Evolutionary conservation across 2,888 invertebrate genomes (phyloP), one percentile per base, ranked within the genome.

Genomic region (Tinea trinotella): DNA sequence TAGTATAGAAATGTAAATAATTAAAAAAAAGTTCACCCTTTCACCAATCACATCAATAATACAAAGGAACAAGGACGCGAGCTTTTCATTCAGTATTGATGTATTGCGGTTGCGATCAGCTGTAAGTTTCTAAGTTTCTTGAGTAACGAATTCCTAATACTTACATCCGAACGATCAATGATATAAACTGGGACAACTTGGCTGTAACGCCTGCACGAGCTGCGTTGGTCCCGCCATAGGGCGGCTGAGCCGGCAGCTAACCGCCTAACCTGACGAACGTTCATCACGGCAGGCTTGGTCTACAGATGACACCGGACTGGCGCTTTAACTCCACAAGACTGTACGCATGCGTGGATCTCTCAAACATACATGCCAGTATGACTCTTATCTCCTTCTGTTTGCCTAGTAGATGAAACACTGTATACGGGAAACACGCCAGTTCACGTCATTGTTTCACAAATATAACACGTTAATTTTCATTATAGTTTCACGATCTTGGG

Each of bases 171-270:
- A 10, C 46, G 46, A 46, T 46, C 68, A 70, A 84, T 81, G 57
- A 79, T 63, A 74, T 84, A 84, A 67, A 76, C 73, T 62, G 85
- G 84, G 67, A 79, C 76, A 68, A 78, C 83, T 81, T 83, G 85
- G 62, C 85, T 84, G 62, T 84, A 85, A 34, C 62, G 67, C 20
- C 80, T 71, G 59, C 61, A 64, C 64, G 75, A 74, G 60, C 63
- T 58, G 62, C 78, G 76, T 56, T 63, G 56, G n/a, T 68, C 62
- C 55, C 67, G 71, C 46, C 57, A 55, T 56, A 70, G 57, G 52
- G 74, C 70, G 53, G 64, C 61, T 57, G 63, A 57, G 44, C 61
- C 60, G 56, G 68, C 64, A 56, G 71, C 68, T 54, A 84, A 65
- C 57, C 77, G 74, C 59, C 75, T 71, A 55, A 84, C 74, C 61